Evolutionary conservation across 1,140 invertebrate genomes (phyloP), one percentile per base, ranked within the genome.

Genomic region (Ceratoteleas bidentatus): DNA sequence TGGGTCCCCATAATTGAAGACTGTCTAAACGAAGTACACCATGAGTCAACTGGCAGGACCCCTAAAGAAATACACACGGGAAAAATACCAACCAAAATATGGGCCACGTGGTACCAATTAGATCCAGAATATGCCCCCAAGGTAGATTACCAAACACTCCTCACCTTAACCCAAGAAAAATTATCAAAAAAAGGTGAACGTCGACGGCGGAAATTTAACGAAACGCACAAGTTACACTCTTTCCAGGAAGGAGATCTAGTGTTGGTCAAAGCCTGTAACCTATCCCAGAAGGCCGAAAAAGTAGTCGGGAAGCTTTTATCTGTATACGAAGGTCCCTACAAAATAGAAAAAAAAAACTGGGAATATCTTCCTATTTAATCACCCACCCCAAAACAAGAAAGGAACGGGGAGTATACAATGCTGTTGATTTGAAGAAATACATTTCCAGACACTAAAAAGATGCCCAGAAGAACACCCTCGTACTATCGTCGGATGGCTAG

Each of bases 21-120:
- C 2, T 69, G 78, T 13, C 15, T 75, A 4, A 81, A 81, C 33
- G 78, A 81, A 16, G 32, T 64, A 0, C 10, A 69, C 3, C 70
- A 81, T 43, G 69, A 75, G 2, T 70, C 66, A 11, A 79, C 60
- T 0, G 76, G 36, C 5, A 47, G 43, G 4, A 62, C 57, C 8
- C 75, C 57, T 3, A 53, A 24, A 3, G 57, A 78, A 49, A 8
- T 78, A 3, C 50, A 70, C 6, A 11, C 64, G 0, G 50, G 38
- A 0, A 14, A 15, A 15, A 45, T 13, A 11, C 75, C 57, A 2
- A 43, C 49, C 2, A 33, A 56, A 6, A n/a, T 53, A 4, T 54
- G 45, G 64, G 10, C 9, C 0, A 58, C 38, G n/a, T 58, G 56
- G 56, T 58, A 40, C 38, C 1, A 0, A 6, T 1, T 15, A 3